A percentile compares a stretch with the other conserved stretches of the same genome.
These are phyloP conservation scores for Syndactyla subalaris DNA, from an alignment of 2,797 vertebrate species.

Conservation along the genomic window DNA sequence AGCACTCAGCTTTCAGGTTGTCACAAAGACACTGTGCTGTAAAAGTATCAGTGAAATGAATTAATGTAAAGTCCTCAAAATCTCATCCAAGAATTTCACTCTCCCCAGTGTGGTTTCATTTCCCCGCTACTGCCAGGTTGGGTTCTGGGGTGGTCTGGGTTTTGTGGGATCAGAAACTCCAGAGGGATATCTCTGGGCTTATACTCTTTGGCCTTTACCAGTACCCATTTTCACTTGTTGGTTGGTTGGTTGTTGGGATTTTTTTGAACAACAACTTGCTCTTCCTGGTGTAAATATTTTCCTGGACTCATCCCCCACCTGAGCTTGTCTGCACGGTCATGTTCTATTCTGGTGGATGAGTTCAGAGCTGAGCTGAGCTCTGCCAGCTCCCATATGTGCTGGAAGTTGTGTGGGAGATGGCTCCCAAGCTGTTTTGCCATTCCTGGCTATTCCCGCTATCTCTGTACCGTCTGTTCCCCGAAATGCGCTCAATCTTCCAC, in stretches of 20 bases:
- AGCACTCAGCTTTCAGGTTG: background rate
- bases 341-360: slow-evolving; percentile 47
- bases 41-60: background rate
- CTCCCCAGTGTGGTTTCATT: background rate
- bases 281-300: slow-evolving; percentile 20
- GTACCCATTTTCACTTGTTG: background rate
- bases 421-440: slow-evolving; percentile 55
- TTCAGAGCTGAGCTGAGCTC: slow-evolving; percentile 31
- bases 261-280: background rate
- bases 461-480: slow-evolving; percentile 45
- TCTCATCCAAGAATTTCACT: background rate
- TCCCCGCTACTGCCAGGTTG: background rate
- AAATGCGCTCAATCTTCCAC: background rate
- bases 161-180: background rate
- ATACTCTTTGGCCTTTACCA: background rate
- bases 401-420: slow-evolving; percentile 46
- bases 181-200: background rate
- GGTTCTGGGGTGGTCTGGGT: background rate
- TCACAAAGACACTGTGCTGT: background rate
- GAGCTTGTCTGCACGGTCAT: background rate
- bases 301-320: background rate
- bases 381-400: slow-evolving; percentile 45
- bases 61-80: background rate
- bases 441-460: slow-evolving; percentile 37
- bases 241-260: background rate